Conservation (phyloP, 2,797 vertebrate genomes). For the Adelosebastes latens region DNA sequence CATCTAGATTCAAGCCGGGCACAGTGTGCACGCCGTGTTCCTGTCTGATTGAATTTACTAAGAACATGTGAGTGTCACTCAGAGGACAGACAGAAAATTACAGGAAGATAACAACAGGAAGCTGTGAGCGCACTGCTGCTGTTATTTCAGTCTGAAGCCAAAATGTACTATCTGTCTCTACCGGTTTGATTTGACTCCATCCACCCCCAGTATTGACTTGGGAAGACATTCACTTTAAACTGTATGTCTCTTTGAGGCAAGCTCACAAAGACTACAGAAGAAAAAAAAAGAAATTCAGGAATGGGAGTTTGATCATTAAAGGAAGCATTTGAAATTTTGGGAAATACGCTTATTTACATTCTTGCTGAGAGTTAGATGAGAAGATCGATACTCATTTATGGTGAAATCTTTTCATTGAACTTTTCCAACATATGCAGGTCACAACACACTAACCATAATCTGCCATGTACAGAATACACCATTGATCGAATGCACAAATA, state of each 20-base stretch:
- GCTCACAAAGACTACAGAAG: neutral
- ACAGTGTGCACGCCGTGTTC: conserved; percentile 44
- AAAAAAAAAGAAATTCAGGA: neutral
- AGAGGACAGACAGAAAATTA: conserved; percentile 52
- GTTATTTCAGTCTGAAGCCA: conserved; percentile 11
- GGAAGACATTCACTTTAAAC: neutral
- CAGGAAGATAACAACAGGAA: conserved; percentile 29
- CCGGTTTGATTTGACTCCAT: conserved; percentile 1
- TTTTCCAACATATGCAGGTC: neutral
- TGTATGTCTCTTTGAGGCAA: neutral
- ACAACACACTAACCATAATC: neutral
- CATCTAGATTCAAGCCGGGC: conserved; percentile 5
- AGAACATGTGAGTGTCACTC: conserved; percentile 51
- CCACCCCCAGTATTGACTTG: neutral
- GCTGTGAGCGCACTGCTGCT: conserved; percentile 5
- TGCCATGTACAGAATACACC: neutral
- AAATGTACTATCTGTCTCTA: neutral
- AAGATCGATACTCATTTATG: neutral
- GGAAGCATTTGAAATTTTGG: neutral
- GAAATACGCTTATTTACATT: neutral
- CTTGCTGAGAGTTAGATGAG: neutral
- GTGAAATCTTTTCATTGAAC: neutral
- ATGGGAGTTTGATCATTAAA: neutral
- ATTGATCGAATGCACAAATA: neutral
- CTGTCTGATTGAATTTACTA: conserved; percentile 64